These are phyloP conservation scores for Drosophila neonasuta DNA, from an alignment of 2,888 invertebrate species.

Conservation along the genomic window DNA sequence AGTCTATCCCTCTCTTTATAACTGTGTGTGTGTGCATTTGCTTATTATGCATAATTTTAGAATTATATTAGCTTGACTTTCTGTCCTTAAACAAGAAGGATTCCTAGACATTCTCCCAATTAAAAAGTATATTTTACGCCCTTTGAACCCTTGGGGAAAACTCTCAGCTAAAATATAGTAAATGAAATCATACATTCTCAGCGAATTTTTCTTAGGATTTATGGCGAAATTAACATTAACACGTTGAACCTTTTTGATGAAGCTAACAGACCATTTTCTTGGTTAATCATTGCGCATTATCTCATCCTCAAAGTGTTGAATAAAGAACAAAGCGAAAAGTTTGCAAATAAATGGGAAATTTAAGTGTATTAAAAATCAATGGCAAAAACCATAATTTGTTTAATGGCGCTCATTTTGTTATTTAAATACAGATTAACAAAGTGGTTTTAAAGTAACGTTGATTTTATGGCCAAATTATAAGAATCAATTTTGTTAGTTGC, in stretches of 20 bases:
- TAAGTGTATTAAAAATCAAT: background rate
- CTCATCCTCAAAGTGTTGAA: background rate
- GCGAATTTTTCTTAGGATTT: background rate
- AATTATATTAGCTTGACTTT: conserved; percentile 47
- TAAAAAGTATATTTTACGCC: conserved; percentile 31
- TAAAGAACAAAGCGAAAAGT: background rate
- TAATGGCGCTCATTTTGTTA: too few relatives aligned
- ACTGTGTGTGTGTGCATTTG: conserved; percentile 14
- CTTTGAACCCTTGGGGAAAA: conserved; percentile 8
- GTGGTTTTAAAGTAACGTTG: too few relatives aligned
- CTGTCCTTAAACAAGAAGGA: conserved; percentile 30
- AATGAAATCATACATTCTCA: conserved; percentile 7
- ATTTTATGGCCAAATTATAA: too few relatives aligned
- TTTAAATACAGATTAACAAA: too few relatives aligned
- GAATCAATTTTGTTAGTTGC: too few relatives aligned
- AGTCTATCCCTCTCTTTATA: background rate
- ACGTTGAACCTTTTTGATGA: conserved; percentile 14
- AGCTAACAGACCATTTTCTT: conserved; percentile 2
- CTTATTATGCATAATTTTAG: conserved; percentile 54
- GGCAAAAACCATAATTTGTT: background rate
- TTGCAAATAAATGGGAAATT: background rate
- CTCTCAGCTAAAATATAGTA: background rate
- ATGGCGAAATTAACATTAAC: conserved; percentile 13
- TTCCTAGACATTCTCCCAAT: conserved; percentile 33
- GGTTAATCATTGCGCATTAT: background rate